These are phyloP conservation scores for Heliconius cydno DNA, from an alignment of 2,888 invertebrate genomes.

Conservation along the genomic window DNA sequence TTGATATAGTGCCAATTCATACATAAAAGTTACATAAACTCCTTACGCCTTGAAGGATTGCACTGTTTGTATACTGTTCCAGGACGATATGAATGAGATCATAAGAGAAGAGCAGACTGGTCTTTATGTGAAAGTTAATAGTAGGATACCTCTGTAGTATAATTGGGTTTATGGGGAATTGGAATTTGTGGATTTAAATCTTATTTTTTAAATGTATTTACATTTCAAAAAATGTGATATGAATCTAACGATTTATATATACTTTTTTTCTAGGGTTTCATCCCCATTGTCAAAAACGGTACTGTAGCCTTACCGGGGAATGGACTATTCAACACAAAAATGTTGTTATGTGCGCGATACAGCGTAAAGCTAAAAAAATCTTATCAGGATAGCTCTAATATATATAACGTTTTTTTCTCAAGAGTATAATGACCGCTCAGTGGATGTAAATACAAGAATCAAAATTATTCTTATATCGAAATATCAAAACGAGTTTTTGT, in stretches of 20 bases:
- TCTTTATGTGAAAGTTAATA: too few species aligned
- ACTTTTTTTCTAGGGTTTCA: too few species aligned
- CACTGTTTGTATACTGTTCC: background rate
- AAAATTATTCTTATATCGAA: background rate
- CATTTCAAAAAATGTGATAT: too few species aligned
- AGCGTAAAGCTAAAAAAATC: background rate
- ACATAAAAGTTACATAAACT: constrained; percentile 4
- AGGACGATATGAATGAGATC: background rate
- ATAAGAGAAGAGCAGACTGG: too few species aligned
- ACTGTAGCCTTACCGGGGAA: too few species aligned
- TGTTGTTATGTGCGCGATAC: background rate
- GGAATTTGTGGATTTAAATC: too few species aligned
- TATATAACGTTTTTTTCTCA: background rate
- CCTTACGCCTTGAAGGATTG: background rate
- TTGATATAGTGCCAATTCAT: constrained; percentile 6
- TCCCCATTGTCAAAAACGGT: too few species aligned
- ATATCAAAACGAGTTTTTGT: constrained; percentile 11
- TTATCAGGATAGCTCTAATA: background rate
- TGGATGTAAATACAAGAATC: background rate
- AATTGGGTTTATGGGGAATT: too few species aligned
- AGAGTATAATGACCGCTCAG: background rate
- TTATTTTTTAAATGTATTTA: too few species aligned
- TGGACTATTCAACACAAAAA: too few species aligned
- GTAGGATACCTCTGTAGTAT: too few species aligned
- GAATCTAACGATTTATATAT: too few species aligned